Evolutionary conservation across 2,113 vertebrate genomes (phyloP).

Genomic region (Lota lota): DNA sequence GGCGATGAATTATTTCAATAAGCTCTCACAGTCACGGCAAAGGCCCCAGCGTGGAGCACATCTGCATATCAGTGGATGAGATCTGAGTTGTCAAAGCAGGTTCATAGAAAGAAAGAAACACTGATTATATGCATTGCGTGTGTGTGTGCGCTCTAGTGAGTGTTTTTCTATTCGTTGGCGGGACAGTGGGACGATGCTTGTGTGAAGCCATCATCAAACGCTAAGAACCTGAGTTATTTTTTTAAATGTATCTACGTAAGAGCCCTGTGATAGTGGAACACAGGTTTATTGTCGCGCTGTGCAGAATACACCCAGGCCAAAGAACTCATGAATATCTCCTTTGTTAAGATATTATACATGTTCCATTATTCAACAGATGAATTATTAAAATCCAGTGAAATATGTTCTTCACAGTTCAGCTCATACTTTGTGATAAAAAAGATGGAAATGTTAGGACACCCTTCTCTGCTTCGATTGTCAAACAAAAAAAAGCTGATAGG

Average conservation of each 20-base stretch:
- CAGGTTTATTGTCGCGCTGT: slow-evolving; percentile 10
- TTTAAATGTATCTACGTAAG: slow-evolving; percentile 18
- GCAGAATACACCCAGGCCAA: slow-evolving; percentile 16
- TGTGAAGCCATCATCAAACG: slow-evolving; percentile 20
- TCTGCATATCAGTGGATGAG: slow-evolving; percentile 38
- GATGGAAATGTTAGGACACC: too few species aligned
- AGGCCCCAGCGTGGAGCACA: slow-evolving; percentile 26
- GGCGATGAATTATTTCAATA: slow-evolving; percentile 48
- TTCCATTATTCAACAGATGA: slow-evolving; percentile 67
- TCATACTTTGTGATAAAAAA: neutral
- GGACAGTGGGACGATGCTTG: neutral
- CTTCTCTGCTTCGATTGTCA: too few species aligned
- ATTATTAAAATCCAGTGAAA: slow-evolving; percentile 61
- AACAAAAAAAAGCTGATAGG: too few species aligned
- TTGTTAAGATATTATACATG: slow-evolving; percentile 55
- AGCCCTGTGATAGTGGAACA: slow-evolving; percentile 28
- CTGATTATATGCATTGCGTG: too few species aligned
- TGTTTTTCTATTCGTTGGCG: slow-evolving; percentile 17
- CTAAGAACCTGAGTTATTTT: slow-evolving; percentile 9
- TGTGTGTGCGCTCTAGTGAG: neutral
- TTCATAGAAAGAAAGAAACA: neutral
- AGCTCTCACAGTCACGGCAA: slow-evolving; percentile 41
- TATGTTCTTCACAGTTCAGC: slow-evolving; percentile 31
- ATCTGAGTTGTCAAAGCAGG: slow-evolving; percentile 31
- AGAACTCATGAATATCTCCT: slow-evolving; percentile 44